Evolutionary conservation across 2,888 invertebrate genomes (phyloP), one percentile per base, ranked within the genome.

Genomic region (Lasioglossum leucozonium): DNA sequence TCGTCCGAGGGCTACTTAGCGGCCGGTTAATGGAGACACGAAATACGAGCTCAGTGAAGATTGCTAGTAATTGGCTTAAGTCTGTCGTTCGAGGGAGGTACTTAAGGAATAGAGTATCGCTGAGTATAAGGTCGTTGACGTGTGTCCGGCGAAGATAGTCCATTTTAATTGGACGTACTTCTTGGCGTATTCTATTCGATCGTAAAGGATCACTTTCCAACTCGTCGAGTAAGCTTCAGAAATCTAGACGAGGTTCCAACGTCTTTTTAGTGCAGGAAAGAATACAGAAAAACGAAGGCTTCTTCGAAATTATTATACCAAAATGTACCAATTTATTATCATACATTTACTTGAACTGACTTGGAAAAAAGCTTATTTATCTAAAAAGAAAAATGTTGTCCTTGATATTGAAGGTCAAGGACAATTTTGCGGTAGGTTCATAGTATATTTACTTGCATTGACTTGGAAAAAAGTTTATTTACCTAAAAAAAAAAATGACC

Each of bases 41-140:
- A 83, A 77, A 77, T 74, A 83, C 84, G 84, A 83, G 73, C 73
- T 62, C 58, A 47, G 30, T 73, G 58, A 16, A 84, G 74, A 84
- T 82, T 74, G 77, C 42, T 65, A 37, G 84, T 84, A 84, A 84
- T 84, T 84, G 83, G 84, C 73, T 72, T 72, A 84, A 84, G 78
- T 83, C 62, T 51, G 73, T 51, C 82, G 67, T 73, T 69, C 26
- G 42, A 62, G 51, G 51, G 51, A 77, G 71, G 74, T 83, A 78
- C 84, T 84, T 83, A 83, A 84, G 84, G 74, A 78, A 74, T 77
- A 47, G 22, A n/a, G 84, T 30, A 73, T 71, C 73, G 11, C 58
- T 34, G n/a, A 40, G 40, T 62, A 26, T 34, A 40, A 51, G 77
- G 30, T 34, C 22, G 40, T 44, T 13, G 51, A 71, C 37, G 62